Evolutionary conservation across 2,113 vertebrate species (phyloP).

Genomic region (Aramus guarauna): DNA sequence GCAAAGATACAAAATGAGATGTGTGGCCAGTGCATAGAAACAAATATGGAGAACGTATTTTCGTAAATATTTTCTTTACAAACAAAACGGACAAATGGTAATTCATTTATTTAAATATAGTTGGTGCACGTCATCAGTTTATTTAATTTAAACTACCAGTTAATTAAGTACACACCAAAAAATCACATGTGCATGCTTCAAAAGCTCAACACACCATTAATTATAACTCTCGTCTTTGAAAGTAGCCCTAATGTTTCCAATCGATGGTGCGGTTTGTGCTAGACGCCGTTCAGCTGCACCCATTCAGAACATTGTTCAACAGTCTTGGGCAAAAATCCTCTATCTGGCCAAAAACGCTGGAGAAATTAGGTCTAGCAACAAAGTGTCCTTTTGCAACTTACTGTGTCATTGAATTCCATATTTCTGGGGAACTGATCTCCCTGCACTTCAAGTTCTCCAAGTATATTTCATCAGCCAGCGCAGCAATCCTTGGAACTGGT

Average conservation of each 20-base stretch:
- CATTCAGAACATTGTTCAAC: not conserved
- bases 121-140: not conserved
- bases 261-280: not conserved
- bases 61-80: not conserved
- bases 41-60: not conserved
- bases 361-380: not conserved
- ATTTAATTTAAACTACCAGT: not conserved
- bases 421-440: not conserved
- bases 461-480: not conserved
- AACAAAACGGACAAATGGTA: not conserved
- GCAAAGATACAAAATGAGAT: too few relatives aligned
- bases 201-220: not conserved
- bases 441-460: not conserved
- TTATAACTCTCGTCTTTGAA: not conserved
- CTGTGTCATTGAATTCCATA: not conserved
- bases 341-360: not conserved
- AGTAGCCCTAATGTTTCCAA: not conserved
- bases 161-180: not conserved
- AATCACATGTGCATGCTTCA: not conserved
- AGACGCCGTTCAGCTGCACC: not conserved
- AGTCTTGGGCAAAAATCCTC: not conserved
- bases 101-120: not conserved
- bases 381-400: not conserved
- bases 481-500: not conserved
- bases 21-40: not conserved